Conservation (phyloP, 2,113 vertebrate genomes). For the Columba livia region DNA sequence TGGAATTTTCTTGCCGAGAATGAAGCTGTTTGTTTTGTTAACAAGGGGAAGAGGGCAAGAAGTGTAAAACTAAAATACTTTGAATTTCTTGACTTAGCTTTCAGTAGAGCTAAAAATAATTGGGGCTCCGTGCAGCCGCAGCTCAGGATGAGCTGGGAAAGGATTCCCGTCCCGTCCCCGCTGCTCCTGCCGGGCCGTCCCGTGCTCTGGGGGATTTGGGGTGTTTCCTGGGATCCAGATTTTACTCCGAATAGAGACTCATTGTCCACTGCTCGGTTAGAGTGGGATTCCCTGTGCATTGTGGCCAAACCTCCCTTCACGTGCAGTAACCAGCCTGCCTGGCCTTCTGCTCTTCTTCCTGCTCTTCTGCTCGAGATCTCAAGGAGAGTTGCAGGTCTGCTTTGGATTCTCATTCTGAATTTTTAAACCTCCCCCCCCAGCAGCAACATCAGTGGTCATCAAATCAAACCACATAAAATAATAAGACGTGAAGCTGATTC, state of each 20-base stretch:
- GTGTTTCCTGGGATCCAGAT: neutral
- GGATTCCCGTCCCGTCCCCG: neutral
- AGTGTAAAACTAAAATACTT: neutral
- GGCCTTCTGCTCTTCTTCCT: accelerated
- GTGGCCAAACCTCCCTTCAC: neutral
- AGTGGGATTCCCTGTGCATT: neutral
- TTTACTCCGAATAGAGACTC: neutral
- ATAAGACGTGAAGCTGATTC: conserved; percentile 63
- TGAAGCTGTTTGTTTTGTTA: conserved; percentile 51
- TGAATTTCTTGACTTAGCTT: neutral
- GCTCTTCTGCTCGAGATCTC: neutral
- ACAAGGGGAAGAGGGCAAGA: neutral
- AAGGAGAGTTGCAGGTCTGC: neutral
- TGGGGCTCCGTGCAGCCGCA: accelerated
- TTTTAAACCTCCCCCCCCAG: neutral
- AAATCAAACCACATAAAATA: conserved; percentile 17
- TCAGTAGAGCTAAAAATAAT: conserved; percentile 7
- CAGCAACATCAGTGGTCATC: conserved; percentile 10
- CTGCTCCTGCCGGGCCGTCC: too few relatives aligned
- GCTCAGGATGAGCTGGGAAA: neutral
- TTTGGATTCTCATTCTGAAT: neutral
- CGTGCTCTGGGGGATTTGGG: neutral
- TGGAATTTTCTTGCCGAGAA: neutral
- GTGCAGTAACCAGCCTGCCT: neutral
- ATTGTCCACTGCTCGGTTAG: accelerated